A percentile compares a stretch with the other conserved stretches of the same genome.
These are phyloP conservation scores for Horisme vitalbata DNA, from an alignment of 2,888 invertebrate species.

Conservation along the genomic window DNA sequence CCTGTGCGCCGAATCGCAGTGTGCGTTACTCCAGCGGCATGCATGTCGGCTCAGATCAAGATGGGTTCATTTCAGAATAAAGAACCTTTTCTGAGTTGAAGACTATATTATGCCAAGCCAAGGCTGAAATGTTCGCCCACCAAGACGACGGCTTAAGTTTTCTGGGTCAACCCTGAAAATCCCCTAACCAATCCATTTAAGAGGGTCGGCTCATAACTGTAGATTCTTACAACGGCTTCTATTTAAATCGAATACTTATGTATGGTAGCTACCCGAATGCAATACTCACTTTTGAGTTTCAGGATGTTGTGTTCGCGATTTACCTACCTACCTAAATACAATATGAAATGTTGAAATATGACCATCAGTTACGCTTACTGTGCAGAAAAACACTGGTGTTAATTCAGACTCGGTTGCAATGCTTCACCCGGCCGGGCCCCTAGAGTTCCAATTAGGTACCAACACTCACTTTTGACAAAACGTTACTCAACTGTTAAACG, in stretches of 20 bases:
- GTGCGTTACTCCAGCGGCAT: no score
- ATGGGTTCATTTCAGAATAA: no score
- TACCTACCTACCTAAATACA: no score
- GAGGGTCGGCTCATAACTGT: conserved; percentile 33
- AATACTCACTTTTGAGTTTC: not conserved
- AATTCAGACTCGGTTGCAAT: not conserved
- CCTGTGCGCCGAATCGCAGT: no score
- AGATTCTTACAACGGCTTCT: conserved; percentile 14
- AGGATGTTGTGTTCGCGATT: not conserved
- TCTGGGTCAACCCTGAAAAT: conserved; percentile 44
- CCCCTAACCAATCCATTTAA: conserved; percentile 42
- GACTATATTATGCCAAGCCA: no score
- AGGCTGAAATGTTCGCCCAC: not conserved
- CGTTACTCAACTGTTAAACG: not conserved
- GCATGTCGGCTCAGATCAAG: no score
- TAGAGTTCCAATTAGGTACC: not conserved
- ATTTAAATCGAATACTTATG: conserved; percentile 13
- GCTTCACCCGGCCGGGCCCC: not conserved
- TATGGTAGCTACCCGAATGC: no score
- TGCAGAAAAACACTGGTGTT: no score
- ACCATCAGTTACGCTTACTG: no score
- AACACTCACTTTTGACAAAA: not conserved
- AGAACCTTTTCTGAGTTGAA: no score
- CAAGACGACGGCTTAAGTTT: conserved; percentile 35
- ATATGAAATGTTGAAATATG: no score